Base-by-base conservation (phyloP, 1,140 invertebrate genomes). In the Temnothorax longispinosus region DNA sequence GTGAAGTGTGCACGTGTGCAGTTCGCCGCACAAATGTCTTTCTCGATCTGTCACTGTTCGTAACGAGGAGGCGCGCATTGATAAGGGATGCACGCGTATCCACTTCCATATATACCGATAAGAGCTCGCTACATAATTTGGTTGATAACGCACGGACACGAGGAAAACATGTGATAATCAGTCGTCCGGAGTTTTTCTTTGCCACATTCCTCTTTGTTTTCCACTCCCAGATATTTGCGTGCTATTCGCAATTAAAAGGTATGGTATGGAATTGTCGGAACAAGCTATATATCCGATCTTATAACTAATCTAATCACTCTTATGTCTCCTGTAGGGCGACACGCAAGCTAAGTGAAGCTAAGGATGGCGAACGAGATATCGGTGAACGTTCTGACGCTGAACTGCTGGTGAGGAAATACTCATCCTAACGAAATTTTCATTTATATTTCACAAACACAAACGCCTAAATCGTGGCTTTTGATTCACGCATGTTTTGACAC, bases 381-480 rank as follows among this genome's bases (percentile, higher is more conserved):
- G 65, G 88, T 95, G 41, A 95, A 93, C 87, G 81, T 96, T 44
- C 87, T 96, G 76, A 96, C 96, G 13, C 91, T 97, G 44, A 97
- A 97, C 91, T 97, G 96, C 85, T 97, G 96, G 96, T 97, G 93
- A 94, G 95, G 5, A 41, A 56, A 21, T 64, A 50, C 54, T 47
- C 32, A 41, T 82, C 65, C 1, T 27, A 56, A 74, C 62, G 0
- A 13, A 64, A 44, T 65, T 3, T 78, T 15, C 82, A 71, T 4
- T 3, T 27, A 32, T 18, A 32, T n/a, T 71, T 69, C 6, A 41
- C 8, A 52, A 67, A 67, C 6, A 38, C 10, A 10, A 5, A 11
- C 6, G 13, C 38, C 21, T 35, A 11, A 60, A 6, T 54, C 72
- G 69, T 65, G 41, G 56, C 21, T 50, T 65, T 6, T 38, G 47